Percentiles rank a stretch among this genome's conserved stretches.
These are phyloP conservation scores for Botrylloides violaceus DNA, from an alignment of 23 tunicate species.

Conservation along the genomic window DNA sequence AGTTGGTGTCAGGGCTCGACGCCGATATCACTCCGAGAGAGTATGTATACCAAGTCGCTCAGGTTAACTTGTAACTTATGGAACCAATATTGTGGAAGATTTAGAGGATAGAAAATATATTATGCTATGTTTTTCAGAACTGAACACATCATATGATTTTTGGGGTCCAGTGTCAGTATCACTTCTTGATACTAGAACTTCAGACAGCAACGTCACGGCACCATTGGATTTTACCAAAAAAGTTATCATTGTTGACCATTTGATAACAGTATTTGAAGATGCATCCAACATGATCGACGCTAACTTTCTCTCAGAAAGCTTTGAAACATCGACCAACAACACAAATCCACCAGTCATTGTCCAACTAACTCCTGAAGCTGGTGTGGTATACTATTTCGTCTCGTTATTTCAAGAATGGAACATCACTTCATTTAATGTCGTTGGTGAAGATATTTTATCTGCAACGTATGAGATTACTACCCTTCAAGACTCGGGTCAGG, in stretches of 20 bases:
- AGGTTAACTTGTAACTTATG: neutral
- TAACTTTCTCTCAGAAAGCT: neutral
- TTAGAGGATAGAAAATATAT: too few relatives aligned
- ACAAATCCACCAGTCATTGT: neutral
- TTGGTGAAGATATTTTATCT: neutral
- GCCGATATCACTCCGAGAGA: too few relatives aligned
- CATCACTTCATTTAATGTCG: neutral
- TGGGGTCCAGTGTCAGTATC: neutral
- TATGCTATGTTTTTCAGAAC: neutral
- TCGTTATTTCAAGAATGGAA: constrained; percentile 11
- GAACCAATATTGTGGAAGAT: neutral
- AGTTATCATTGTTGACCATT: neutral
- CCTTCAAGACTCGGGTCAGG: neutral
- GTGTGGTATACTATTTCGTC: neutral
- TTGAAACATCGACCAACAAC: neutral
- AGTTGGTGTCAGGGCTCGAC: neutral
- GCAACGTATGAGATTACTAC: constrained; percentile 10
- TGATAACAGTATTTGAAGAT: constrained; percentile 3
- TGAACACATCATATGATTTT: neutral
- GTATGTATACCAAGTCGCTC: too few relatives aligned
- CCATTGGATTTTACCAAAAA: neutral
- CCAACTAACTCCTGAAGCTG: neutral
- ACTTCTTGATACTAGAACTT: neutral
- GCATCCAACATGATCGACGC: neutral
- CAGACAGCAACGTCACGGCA: neutral